Evolutionary conservation across 2,888 invertebrate species (phyloP), one percentile per base, ranked within the genome.

Genomic region (Arge pagana): DNA sequence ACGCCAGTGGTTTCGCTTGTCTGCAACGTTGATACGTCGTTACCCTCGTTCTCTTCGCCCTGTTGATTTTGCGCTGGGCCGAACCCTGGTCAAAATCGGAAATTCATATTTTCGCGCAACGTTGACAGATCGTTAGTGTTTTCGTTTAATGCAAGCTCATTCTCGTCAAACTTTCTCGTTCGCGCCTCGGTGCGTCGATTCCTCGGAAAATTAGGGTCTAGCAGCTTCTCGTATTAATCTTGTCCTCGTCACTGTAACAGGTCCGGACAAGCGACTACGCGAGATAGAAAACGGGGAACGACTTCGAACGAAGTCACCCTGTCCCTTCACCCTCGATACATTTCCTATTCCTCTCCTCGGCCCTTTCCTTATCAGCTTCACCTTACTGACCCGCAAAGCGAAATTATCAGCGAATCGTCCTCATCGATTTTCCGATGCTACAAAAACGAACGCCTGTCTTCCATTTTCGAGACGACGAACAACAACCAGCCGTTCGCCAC

Each of bases 81-180:
- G 53, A 56, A 54, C 54, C 51, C 50, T 57, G 60, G 59, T 60
- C 58, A 60, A 64, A 65, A 65, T 62, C 57, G 61, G 65, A 66
- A 69, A 68, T 68, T n/a, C n/a, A n/a, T 61, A 65, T 67, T 65
- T 64, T 54, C 28, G 39, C 10, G 24, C 28, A 28, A 36, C 11
- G 50, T 33, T 28, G 24, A 40, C 15, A 53, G 40, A 45, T 21
- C 50, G 36, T n/a, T n/a, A n/a, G n/a, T n/a, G n/a, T n/a, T n/a
- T n/a, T n/a, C n/a, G n/a, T n/a, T n/a, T n/a, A n/a, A n/a, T n/a
- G n/a, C 52, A 43, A 40, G 26, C 6, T 18, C 18, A 11, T 6
- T 13, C 37, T 24, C 28, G 42, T 35, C 42, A 49, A 41, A 50
- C 49, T 57, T 54, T 45, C 49, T 50, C 42, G 50, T 45, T 37